Conservation (phyloP, 1,140 invertebrate genomes). For the Drosophila obscura region DNA sequence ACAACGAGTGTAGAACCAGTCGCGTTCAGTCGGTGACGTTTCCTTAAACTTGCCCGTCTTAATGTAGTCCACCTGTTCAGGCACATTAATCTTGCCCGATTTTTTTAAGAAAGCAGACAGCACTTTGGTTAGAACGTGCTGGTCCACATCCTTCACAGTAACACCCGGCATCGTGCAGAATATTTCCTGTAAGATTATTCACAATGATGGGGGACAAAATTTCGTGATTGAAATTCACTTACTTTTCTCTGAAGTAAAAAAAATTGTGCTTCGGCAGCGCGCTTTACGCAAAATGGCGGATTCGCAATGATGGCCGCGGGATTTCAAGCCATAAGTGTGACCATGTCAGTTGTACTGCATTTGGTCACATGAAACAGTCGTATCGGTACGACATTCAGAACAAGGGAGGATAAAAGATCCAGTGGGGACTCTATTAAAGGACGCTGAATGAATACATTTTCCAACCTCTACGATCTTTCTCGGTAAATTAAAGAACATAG, state of each 20-base stretch:
- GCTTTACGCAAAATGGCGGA: conserved; percentile 10
- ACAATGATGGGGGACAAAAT: not conserved
- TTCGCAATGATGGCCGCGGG: not conserved
- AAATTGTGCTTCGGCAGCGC: not conserved
- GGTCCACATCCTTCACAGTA: conserved; percentile 98
- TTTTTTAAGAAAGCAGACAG: conserved; percentile 98
- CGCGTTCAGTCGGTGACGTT: conserved; percentile 97
- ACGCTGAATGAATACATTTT: no score
- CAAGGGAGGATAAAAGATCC: no score
- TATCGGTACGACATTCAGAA: not conserved
- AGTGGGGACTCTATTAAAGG: no score
- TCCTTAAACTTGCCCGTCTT: conserved; percentile 98
- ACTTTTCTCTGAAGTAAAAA: not conserved
- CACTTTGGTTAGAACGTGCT: conserved; percentile 97
- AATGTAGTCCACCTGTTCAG: conserved; percentile 98
- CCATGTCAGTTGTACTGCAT: not conserved
- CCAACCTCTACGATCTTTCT: not conserved
- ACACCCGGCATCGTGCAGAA: conserved; percentile 90
- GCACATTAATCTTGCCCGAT: conserved; percentile 99
- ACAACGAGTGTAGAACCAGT: conserved; percentile 98
- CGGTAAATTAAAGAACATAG: no score
- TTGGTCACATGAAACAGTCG: not conserved
- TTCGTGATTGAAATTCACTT: conserved; percentile 3
- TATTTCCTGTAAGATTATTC: not conserved
- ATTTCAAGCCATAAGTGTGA: not conserved